Percentiles rank a stretch among this genome's conserved stretches.
Conservation (phyloP, 2,888 invertebrate species). For the Agrochola lota region DNA sequence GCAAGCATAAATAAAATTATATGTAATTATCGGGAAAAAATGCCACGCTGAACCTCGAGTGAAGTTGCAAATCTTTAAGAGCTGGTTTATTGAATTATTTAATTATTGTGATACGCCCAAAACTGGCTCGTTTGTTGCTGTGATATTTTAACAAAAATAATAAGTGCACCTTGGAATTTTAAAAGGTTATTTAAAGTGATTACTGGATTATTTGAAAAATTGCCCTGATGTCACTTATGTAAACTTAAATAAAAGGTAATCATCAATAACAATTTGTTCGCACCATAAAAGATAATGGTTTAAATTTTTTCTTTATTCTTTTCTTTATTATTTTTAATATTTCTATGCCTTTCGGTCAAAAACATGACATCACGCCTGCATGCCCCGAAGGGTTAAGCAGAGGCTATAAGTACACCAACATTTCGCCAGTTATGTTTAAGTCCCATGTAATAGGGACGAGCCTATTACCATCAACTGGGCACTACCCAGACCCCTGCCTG, state of each 20-base stretch:
- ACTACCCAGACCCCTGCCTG: too few relatives aligned
- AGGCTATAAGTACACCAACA: too few relatives aligned
- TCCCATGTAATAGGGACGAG: too few relatives aligned
- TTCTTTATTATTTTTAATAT: conserved; percentile 5
- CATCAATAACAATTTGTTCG: conserved; percentile 21
- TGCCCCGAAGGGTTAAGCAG: too few relatives aligned
- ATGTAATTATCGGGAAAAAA: conserved; percentile 74
- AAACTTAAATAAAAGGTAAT: conserved; percentile 16
- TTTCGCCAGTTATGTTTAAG: too few relatives aligned
- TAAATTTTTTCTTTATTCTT: not conserved
- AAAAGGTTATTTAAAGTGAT: conserved; percentile 65
- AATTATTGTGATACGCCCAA: conserved; percentile 74
- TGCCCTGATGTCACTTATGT: conserved; percentile 20
- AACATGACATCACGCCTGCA: too few relatives aligned
- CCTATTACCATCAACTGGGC: too few relatives aligned
- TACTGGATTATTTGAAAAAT: conserved; percentile 53
- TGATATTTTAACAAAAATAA: conserved; percentile 71
- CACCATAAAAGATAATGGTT: not conserved
- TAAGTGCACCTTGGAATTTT: conserved; percentile 60
- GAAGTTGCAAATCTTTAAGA: conserved; percentile 65
- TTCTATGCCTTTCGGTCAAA: not conserved
- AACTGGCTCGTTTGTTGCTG: conserved; percentile 68
- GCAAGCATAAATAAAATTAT: conserved; percentile 78
- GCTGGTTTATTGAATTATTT: conserved; percentile 76
- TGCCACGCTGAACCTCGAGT: conserved; percentile 58